phyloP scores from a whole-genome alignment of 2,888 invertebrate species.

The Cephus spinipes region DNA sequence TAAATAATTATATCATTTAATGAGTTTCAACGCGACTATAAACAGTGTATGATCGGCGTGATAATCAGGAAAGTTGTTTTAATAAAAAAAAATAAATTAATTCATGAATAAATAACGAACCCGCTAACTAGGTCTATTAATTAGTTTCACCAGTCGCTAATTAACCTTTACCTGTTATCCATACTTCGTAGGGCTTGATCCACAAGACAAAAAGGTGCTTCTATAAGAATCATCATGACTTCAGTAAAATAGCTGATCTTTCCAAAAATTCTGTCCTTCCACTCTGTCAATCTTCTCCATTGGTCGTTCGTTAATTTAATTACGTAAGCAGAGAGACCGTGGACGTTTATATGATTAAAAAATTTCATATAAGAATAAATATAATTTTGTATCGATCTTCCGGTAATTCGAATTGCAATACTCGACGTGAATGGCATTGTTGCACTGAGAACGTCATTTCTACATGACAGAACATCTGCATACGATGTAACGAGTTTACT shows the following conservation, averaged over 20 bases:
- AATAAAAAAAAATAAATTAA: neutral
- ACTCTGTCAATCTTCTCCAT: slow-evolving; percentile 6
- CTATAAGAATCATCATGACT: neutral
- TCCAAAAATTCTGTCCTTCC: slow-evolving; percentile 1
- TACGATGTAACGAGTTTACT: neutral
- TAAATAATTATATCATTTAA: neutral
- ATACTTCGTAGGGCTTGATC: slow-evolving; percentile 50
- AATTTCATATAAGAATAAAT: slow-evolving; percentile 19
- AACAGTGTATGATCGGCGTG: neutral
- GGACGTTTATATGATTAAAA: slow-evolving; percentile 8
- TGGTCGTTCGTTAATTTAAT: neutral
- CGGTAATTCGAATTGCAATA: slow-evolving; percentile 11
- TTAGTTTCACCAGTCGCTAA: neutral
- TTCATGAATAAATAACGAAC: neutral
- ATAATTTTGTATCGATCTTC: slow-evolving; percentile 10
- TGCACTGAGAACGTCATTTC: slow-evolving; percentile 33
- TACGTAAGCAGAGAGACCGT: neutral
- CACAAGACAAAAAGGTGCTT: slow-evolving; percentile 43
- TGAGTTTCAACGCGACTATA: neutral
- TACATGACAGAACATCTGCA: neutral
- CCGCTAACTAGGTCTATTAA: neutral
- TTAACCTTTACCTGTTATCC: slow-evolving; percentile 57
- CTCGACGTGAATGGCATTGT: slow-evolving; percentile 43
- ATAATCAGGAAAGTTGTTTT: neutral
- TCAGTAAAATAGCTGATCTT: neutral